These are phyloP conservation scores for Chrysina gloriosa DNA, from an alignment of 2,888 invertebrate genomes.

Conservation along the genomic window DNA sequence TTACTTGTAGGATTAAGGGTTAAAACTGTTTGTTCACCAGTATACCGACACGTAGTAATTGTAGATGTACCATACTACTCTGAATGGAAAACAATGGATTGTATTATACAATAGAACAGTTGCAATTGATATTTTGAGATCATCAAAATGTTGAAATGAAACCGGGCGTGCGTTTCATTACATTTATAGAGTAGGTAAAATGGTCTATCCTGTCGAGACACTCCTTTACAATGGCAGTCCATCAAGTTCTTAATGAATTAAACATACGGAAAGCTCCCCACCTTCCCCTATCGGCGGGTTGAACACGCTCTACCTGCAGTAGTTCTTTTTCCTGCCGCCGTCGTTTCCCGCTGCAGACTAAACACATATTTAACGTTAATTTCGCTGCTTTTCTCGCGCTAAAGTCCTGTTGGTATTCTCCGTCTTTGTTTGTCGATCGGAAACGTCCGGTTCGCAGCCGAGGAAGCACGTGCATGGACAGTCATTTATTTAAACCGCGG, in stretches of 20 bases:
- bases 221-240: neutral
- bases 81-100: no score
- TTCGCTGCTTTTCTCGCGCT: conserved; percentile 30
- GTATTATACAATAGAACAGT: no score
- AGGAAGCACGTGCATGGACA: conserved; percentile 59
- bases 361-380: conserved; percentile 28
- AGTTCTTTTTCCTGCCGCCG: conserved; percentile 27
- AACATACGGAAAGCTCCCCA: conserved; percentile 33
- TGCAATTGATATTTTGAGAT: no score
- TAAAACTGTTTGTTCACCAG: no score
- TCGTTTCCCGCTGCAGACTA: conserved; percentile 38
- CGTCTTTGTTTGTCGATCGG: conserved; percentile 40
- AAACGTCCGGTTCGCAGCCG: conserved; percentile 49
- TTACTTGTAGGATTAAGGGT: no score
- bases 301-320: neutral
- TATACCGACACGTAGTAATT: no score
- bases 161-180: conserved; percentile 9
- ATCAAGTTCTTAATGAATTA: conserved; percentile 40
- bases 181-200: neutral
- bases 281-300: conserved; percentile 1
- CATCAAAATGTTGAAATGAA: conserved; percentile 11
- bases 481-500: conserved; percentile 59
- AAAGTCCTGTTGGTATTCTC: conserved; percentile 15
- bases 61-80: no score
- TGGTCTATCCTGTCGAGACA: conserved; percentile 11